Evolutionary conservation across 1,140 invertebrate genomes (phyloP), one percentile per base, ranked within the genome.

Genomic region (Chironomus tepperi): DNA sequence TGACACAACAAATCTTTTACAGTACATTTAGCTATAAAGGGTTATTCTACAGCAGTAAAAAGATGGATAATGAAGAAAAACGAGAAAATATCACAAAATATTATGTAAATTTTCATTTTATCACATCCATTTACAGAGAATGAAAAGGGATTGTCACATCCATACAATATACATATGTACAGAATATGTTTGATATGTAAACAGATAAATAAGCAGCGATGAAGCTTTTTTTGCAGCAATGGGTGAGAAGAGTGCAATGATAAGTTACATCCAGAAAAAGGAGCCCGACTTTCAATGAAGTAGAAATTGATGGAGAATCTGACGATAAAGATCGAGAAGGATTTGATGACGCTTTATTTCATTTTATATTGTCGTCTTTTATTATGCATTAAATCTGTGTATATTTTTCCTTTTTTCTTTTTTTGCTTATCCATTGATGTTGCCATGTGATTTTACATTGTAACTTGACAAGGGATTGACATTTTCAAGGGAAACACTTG

Each of bases 291-390:
- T 57, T n/a, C 47, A 12, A n/a, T 57, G 47, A 57, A 34, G 24
- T 34, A 34, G 24, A 34, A 34, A 34, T 34, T 34, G 24, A 34
- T 34, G 24, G 24, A 34, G 24, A 34, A 34, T 1, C 5, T 34
- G 24, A 34, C 5, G 47, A 57, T 57, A n/a, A 57, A 57, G 47
- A 57, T 57, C 47, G 47, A 57, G 47, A 15, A 57, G 12, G 47
- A 57, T 57, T 57, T 57, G 47, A 57, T 57, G 47, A 57, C 47
- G 47, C 47, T 57, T 57, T 57, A 57, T 57, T 57, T 57, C 47
- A 57, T 57, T 57, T 57, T 57, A 57, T 57, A 57, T 57, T 57
- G 47, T 57, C 47, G 3, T 57, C 47, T 57, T 57, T 57, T 57
- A 57, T 57, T 57, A 57, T 57, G 47, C 47, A 57, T 57, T 57